Conservation (phyloP, 1,140 invertebrate genomes). For the Diplogasteroides magnus region DNA sequence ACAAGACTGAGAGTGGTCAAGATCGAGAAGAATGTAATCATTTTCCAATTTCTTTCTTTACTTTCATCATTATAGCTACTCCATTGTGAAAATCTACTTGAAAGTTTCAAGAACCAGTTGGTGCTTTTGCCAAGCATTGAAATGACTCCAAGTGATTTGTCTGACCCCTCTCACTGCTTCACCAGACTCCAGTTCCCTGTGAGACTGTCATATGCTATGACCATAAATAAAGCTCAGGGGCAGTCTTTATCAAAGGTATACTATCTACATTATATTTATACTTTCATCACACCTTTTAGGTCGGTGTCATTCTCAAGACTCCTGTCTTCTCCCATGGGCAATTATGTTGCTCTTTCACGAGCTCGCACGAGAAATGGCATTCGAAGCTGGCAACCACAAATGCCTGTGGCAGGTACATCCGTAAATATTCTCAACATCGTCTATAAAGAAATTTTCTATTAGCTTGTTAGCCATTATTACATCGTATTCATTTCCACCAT, state of each 20-base stretch:
- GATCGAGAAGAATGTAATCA: conserved; percentile 18
- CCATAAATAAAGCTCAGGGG: conserved; percentile 63
- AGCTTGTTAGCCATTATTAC: no score
- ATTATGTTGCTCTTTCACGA: conserved; percentile 44
- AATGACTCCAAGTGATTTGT: neutral
- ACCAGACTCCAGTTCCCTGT: conserved; percentile 60
- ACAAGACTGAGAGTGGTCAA: conserved; percentile 49
- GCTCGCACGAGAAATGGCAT: no score
- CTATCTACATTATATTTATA: no score
- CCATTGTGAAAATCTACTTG: neutral
- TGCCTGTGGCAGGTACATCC: no score
- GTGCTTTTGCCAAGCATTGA: conserved; percentile 8
- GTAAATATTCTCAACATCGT: no score
- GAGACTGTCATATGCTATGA: conserved; percentile 59
- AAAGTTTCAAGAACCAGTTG: neutral
- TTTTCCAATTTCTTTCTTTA: conserved; percentile 2
- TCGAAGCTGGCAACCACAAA: no score
- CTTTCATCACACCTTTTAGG: no score
- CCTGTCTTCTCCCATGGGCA: conserved; percentile 57
- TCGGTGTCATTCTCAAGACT: conserved; percentile 54
- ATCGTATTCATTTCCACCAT: no score
- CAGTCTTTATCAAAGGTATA: conserved; percentile 54
- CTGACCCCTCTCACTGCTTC: neutral
- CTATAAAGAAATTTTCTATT: no score
- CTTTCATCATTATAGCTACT: neutral